phyloP scores from a whole-genome alignment of 2,888 invertebrate species.

The Ferdinandea cuprea region DNA sequence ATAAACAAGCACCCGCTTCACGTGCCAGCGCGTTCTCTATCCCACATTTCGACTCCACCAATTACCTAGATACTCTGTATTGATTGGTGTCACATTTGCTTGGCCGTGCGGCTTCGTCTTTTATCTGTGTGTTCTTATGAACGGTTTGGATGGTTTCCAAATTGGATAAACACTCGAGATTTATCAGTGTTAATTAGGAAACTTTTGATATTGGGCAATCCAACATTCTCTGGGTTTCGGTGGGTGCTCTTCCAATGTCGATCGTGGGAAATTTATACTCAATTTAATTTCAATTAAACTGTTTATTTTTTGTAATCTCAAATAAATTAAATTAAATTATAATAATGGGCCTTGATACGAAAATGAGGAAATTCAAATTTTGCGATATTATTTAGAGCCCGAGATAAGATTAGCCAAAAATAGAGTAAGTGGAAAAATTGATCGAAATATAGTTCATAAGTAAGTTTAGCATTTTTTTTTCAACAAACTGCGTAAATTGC shows the following conservation, averaged over 20 bases:
- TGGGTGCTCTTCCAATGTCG: neutral
- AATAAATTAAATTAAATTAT: too few species aligned
- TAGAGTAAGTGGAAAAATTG: too few species aligned
- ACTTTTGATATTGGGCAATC: neutral
- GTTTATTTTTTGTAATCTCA: too few species aligned
- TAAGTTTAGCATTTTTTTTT: too few species aligned
- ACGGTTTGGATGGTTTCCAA: neutral
- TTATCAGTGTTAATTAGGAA: constrained; percentile 27
- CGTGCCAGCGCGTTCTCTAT: neutral
- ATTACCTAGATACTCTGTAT: neutral
- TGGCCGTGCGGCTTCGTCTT: neutral
- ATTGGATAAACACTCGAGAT: constrained; percentile 7
- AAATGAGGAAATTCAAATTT: too few species aligned
- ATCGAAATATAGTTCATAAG: too few species aligned
- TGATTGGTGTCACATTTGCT: constrained; percentile 30
- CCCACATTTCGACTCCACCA: neutral
- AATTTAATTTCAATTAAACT: constrained; percentile 2
- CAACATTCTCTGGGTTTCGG: too few species aligned
- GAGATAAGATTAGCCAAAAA: too few species aligned
- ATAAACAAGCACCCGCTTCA: constrained; percentile 2
- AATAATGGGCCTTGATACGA: too few species aligned
- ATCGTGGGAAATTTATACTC: constrained; percentile 13
- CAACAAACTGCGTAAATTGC: too few species aligned
- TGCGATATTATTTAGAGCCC: too few species aligned
- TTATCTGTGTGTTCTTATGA: neutral